A percentile compares a stretch with the other conserved stretches of the same genome.
Evolutionary conservation across 2,888 invertebrate species (phyloP).

Genomic region (Machimus rusticus): DNA sequence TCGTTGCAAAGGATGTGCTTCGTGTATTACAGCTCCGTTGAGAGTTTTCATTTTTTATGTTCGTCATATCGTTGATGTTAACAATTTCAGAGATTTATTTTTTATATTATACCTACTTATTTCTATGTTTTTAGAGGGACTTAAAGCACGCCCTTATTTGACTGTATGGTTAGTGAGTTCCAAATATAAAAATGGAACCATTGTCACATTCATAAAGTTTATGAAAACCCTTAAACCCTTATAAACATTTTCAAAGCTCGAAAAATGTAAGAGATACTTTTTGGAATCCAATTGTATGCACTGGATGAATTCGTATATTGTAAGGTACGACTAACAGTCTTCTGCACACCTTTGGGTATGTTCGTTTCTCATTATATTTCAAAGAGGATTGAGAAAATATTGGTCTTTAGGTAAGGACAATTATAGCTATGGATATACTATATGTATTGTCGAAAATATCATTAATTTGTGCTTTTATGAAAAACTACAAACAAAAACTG

Average conservation of each 20-base stretch:
- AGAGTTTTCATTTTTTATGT: neutral
- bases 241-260: neutral
- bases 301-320: neutral
- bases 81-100: neutral
- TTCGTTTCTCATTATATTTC: neutral
- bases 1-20: neutral
- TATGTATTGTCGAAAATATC: too few species aligned
- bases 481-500: too few species aligned
- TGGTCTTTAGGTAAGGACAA: too few species aligned
- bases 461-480: too few species aligned
- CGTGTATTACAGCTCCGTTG: neutral
- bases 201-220: neutral
- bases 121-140: neutral
- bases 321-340: neutral
- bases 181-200: neutral
- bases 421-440: too few species aligned
- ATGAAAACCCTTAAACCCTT: neutral
- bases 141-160: neutral
- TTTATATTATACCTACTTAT: neutral
- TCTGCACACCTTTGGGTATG: neutral
- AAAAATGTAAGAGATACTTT: neutral
- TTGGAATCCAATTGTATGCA: neutral
- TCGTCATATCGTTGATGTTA: neutral
- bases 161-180: neutral
- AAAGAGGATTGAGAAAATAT: too few species aligned